Base-by-base conservation (phyloP, 1,140 invertebrate genomes). In the Micrasema minimum region DNA sequence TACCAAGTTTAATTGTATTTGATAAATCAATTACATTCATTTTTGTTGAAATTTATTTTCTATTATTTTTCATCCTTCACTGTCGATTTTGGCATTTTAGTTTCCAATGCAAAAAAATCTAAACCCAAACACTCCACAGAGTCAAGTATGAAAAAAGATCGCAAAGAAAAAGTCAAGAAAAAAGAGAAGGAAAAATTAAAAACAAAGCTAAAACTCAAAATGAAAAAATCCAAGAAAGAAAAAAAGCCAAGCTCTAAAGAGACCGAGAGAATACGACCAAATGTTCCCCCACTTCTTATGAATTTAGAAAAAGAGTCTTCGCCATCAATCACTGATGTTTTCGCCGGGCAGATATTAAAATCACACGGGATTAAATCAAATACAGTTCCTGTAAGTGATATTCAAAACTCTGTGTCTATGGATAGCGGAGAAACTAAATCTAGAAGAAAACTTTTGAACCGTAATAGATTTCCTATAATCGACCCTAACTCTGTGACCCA, bases 251-350 rank as follows among this genome's bases (percentile, higher is more conserved):
- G 79, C 69, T 50, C 61, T 26, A 83, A 83, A 75, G 79, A 80
- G 48, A 75, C 81, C 72, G 83, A 83, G 55, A 81, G 80, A 66
- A 82, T 83, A 62, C 77, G 81, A 12, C 83, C 82, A 7, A 84
- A 84, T 72, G 77, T 85, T 69, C 83, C 83, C 26, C 83, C 82
- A 4, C 72, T 85, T 41, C 72, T 84, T 2, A 85, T 85, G 83
- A 85, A 85, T 66, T 80, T 85, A 68, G 83, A 85, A 66, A 85
- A 84, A 61, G 78, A 78, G 64, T 82, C 83, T 23, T 85, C 87
- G 37, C 83, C 82, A n/a, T 88, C 86, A 16, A 88, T 88, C 23
- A 87, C 86, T 6, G 87, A 88, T 79, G 85, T 87, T 0, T 87
- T 88, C 77, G 87, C 87, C 55, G 86, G 86, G 35, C 86, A 88